Percentiles rank a stretch among this genome's conserved stretches.
Conservation (phyloP, 1,140 invertebrate species). For the Drosophila funebris region DNA sequence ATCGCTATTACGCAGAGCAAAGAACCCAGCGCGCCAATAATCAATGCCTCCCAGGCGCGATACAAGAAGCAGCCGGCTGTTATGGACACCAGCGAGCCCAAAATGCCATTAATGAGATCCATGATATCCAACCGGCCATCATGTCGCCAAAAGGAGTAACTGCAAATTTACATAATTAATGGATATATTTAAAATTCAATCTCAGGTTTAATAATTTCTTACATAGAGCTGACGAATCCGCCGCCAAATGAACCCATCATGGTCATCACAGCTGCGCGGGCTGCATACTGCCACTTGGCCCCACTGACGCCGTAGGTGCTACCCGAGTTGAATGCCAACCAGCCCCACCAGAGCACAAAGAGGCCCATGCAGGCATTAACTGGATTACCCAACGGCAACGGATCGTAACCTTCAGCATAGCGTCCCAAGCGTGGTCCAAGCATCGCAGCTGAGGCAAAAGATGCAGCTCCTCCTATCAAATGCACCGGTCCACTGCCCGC, state of each 20-base stretch:
- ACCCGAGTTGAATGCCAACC: constrained; percentile 97
- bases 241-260: constrained; percentile 95
- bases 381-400: constrained; percentile 93
- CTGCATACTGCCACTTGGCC: constrained; percentile 90
- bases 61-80: constrained; percentile 96
- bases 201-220: constrained; percentile 44
- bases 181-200: neutral
- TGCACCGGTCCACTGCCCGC: constrained; percentile 97
- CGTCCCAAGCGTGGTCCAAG: constrained; percentile 94
- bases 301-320: constrained; percentile 90
- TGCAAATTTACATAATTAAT: constrained; percentile 35
- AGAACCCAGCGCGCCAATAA: constrained; percentile 92
- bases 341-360: constrained; percentile 97
- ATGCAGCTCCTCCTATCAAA: constrained; percentile 89
- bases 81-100: constrained; percentile 94
- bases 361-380: constrained; percentile 96
- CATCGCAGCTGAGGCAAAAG: constrained; percentile 95
- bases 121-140: constrained; percentile 91
- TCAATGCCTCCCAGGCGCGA: constrained; percentile 92
- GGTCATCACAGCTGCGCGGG: constrained; percentile 94
- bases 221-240: constrained; percentile 89
- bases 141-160: constrained; percentile 88
- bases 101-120: constrained; percentile 94
- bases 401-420: constrained; percentile 90
- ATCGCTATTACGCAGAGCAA: constrained; percentile 88